These are phyloP conservation scores for Eriocheir sinensis DNA, from an alignment of 1,140 invertebrate genomes.

Conservation along the genomic window DNA sequence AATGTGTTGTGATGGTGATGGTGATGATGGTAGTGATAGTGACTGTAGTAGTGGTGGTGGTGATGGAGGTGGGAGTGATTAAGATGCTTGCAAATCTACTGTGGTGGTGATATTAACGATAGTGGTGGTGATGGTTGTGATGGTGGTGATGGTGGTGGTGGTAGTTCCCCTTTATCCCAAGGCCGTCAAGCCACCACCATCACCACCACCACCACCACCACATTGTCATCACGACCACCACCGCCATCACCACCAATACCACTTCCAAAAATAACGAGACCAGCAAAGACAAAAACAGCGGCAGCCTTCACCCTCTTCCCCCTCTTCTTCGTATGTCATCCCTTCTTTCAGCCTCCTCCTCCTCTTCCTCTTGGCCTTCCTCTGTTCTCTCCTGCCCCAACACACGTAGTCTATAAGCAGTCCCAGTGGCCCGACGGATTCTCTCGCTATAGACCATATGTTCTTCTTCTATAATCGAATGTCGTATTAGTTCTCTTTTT, in stretches of 20 bases:
- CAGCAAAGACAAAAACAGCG: background rate
- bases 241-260: background rate
- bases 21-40: background rate
- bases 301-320: background rate
- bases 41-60: background rate
- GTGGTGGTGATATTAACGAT: background rate
- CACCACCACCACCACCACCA: background rate
- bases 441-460: too few relatives aligned
- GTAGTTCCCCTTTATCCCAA: background rate
- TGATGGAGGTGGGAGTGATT: background rate
- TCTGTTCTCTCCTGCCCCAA: too few relatives aligned
- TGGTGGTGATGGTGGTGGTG: conserved; percentile 13
- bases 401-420: too few relatives aligned
- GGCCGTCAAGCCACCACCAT: background rate
- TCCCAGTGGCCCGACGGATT: too few relatives aligned
- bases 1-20: too few relatives aligned
- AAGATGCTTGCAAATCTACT: too few relatives aligned
- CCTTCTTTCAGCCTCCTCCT: too few relatives aligned
- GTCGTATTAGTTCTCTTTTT: too few relatives aligned
- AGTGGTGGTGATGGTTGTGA: background rate
- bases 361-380: too few relatives aligned
- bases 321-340: too few relatives aligned
- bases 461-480: too few relatives aligned
- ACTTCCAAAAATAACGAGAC: background rate
- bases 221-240: background rate